Base-by-base conservation (phyloP, 2,888 invertebrate species). In the Plagiodera versicolora region DNA sequence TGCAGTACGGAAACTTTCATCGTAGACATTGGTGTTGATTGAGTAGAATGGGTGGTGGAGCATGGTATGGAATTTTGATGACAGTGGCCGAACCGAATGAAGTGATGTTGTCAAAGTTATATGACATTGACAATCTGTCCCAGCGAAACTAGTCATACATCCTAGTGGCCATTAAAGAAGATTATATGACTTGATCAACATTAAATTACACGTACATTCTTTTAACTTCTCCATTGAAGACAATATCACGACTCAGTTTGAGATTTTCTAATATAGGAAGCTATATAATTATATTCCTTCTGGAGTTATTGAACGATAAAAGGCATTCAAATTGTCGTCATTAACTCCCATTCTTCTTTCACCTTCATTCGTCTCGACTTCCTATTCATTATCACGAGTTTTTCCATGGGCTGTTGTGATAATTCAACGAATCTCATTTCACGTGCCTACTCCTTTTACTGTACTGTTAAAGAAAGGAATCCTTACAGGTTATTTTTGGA, bases 31-130 rank as follows among this genome's bases (percentile, higher is more conserved):
- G n/a, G 61, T 66, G 44, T 68, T 66, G 50, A 69, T 70, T 48
- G 71, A 67, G 52, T 58, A 67, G 58, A 71, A 74, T 67, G 73
- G 73, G 56, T 64, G 68, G 64, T 70, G 66, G 51, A 56, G 59
- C 59, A 61, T 62, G 60, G 58, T 35, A 51, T 46, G 30, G 18
- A 50, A 58, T 56, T 57, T 57, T 57, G 50, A 50, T 44, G 57
- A 28, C 11, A 44, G 44, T 57, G 57, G 51, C 44, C 44, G 44
- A 24, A 53, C 24, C n/a, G 44, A 20, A 44, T 14, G 16, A 16
- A 18, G 18, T 44, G 53, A 53, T 39, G 44, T 16, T 45, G 53
- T 44, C 44, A 53, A 24, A 19, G 0, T 2, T 20, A 1, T 24
- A 45, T 11, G 24, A 24, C 24, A 24, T 24, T 24, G 24, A 24